Evolutionary conservation across 1,140 invertebrate species (phyloP).

Genomic region (Pinna nobilis): DNA sequence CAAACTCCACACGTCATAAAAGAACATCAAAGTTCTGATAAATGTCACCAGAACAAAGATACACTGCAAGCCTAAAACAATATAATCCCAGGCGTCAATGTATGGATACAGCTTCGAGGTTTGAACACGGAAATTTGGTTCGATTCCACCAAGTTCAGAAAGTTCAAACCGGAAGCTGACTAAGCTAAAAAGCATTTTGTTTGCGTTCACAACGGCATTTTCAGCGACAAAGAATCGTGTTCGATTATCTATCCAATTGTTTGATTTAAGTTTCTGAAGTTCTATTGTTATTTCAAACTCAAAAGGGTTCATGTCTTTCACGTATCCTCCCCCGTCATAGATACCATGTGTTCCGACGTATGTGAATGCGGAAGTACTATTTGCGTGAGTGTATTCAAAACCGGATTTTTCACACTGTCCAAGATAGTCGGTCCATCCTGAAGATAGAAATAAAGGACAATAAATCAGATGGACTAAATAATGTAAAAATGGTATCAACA

Average conservation of each 20-base stretch:
- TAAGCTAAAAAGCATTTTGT: conserved; percentile 70
- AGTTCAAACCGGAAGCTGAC: conserved; percentile 62
- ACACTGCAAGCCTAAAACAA: conserved; percentile 53
- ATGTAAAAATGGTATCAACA: too few relatives aligned
- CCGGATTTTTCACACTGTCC: not conserved
- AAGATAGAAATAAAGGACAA: too few relatives aligned
- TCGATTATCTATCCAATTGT: conserved; percentile 75
- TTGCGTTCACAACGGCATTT: conserved; percentile 76
- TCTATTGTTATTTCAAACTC: conserved; percentile 32
- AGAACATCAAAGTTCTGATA: not conserved
- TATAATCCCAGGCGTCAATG: too few relatives aligned
- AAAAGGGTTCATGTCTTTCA: conserved; percentile 26
- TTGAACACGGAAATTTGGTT: too few relatives aligned
- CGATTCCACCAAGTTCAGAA: too few relatives aligned
- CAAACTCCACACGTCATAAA: conserved; percentile 10
- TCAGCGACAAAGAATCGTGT: conserved; percentile 76
- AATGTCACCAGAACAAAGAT: conserved; percentile 51
- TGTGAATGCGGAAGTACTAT: conserved; percentile 3
- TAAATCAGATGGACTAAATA: too few relatives aligned
- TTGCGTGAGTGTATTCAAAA: conserved; percentile 3
- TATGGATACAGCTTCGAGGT: too few relatives aligned
- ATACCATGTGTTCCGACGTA: not conserved
- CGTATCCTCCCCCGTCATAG: conserved; percentile 26
- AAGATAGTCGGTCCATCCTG: not conserved
- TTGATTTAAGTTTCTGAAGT: conserved; percentile 62